Percentiles rank a stretch among this genome's conserved stretches.
These are phyloP conservation scores for Lasius platythorax DNA, from an alignment of 2,888 invertebrate genomes.

Conservation along the genomic window DNA sequence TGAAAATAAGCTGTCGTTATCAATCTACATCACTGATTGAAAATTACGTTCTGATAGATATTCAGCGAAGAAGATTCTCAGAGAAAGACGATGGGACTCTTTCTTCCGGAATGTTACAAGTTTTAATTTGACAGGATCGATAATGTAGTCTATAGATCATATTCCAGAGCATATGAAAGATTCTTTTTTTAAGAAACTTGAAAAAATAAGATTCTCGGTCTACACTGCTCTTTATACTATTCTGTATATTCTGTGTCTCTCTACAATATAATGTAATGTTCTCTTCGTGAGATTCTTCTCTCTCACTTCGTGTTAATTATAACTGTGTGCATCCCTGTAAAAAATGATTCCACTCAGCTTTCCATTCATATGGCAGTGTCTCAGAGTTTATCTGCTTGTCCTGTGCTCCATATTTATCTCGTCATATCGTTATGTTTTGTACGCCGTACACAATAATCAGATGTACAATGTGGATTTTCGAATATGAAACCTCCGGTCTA, in stretches of 20 bases:
- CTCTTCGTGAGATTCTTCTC: background rate
- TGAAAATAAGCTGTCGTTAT: background rate
- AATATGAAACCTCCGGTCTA: background rate
- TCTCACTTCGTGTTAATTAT: background rate
- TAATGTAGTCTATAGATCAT: conserved; percentile 35
- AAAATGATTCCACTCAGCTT: conserved; percentile 15
- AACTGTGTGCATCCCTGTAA: conserved; percentile 1
- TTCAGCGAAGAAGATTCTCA: background rate
- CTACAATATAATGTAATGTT: conserved; percentile 20
- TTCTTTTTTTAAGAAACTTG: conserved; percentile 66
- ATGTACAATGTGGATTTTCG: background rate
- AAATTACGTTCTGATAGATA: background rate
- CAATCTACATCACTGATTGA: background rate
- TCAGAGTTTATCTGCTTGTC: conserved; percentile 12
- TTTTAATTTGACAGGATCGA: background rate
- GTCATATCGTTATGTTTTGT: background rate
- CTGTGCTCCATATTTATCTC: background rate
- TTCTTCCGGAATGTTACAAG: conserved; percentile 26
- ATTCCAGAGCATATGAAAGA: conserved; percentile 19
- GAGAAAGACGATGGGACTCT: background rate
- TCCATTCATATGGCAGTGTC: conserved; percentile 26
- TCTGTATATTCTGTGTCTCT: background rate
- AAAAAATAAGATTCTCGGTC: conserved; percentile 71
- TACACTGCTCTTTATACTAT: conserved; percentile 42
- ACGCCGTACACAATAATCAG: background rate